Evolutionary conservation across 2,113 vertebrate species (phyloP).

Genomic region (Meles meles): DNA sequence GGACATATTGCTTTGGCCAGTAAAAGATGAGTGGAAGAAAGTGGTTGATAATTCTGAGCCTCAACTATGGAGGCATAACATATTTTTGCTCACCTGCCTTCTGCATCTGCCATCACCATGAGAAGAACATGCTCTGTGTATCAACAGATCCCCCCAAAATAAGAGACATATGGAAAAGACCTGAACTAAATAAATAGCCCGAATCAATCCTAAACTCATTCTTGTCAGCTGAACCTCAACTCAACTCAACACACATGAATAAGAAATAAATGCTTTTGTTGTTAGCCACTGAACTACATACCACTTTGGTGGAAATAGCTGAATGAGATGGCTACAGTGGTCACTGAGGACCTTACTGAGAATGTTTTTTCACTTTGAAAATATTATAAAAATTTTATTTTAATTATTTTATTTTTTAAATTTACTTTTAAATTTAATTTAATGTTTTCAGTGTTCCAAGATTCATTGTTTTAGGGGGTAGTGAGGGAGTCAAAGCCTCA

Average conservation of each 20-base stretch:
- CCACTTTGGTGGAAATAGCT: neutral
- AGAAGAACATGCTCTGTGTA: neutral
- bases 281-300: neutral
- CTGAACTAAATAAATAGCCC: neutral
- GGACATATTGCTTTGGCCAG: neutral
- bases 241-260: neutral
- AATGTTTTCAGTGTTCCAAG: too few species aligned
- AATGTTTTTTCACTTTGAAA: too few species aligned
- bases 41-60: neutral
- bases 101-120: neutral
- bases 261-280: neutral
- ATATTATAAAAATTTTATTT: too few species aligned
- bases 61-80: neutral
- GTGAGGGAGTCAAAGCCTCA: neutral
- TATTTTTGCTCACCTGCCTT: neutral
- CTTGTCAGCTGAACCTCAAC: neutral
- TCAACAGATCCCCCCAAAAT: neutral
- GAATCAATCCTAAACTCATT: neutral
- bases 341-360: neutral
- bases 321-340: neutral
- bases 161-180: neutral
- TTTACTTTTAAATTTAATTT: too few species aligned
- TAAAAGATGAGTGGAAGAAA: neutral
- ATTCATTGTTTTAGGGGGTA: neutral
- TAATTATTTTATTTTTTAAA: too few species aligned